Conservation (phyloP, 2,888 invertebrate species). For the Elaeidobius kamerunicus region DNA sequence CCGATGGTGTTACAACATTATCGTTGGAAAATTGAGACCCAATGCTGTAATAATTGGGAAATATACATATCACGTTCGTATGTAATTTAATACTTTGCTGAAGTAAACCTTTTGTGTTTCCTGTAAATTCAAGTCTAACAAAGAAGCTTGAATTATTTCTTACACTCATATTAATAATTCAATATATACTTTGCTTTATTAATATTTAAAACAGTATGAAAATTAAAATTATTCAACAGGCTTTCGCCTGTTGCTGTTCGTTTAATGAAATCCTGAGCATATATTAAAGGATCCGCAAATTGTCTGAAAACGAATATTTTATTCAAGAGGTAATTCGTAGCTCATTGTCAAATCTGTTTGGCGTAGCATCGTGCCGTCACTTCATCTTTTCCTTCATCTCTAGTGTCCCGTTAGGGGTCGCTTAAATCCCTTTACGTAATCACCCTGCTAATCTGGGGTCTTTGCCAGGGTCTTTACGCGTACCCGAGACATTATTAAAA, state of each 20-base stretch:
- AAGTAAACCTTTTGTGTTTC: too few species aligned
- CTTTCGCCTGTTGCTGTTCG: background rate
- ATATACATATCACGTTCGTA: too few species aligned
- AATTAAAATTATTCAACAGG: background rate
- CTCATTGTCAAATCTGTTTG: constrained; percentile 29
- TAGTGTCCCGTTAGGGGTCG: constrained; percentile 20
- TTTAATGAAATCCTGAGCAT: constrained; percentile 7
- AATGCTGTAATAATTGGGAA: too few species aligned
- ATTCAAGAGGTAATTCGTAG: constrained; percentile 24
- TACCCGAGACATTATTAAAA: constrained; percentile 22
- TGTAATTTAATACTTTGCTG: too few species aligned
- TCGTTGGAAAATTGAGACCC: too few species aligned
- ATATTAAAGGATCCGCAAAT: constrained; percentile 7
- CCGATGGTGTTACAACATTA: too few species aligned
- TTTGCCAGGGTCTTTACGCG: constrained; percentile 17
- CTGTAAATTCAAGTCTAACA: too few species aligned
- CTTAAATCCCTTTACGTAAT: constrained; percentile 26
- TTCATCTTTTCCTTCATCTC: constrained; percentile 23
- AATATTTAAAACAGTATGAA: too few species aligned
- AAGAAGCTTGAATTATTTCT: too few species aligned
- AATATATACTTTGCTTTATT: too few species aligned
- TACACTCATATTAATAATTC: too few species aligned
- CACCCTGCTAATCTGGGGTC: constrained; percentile 23
- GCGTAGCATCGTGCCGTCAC: constrained; percentile 18
- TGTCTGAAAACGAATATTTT: constrained; percentile 13